A percentile compares a stretch with the other conserved stretches of the same genome.
Conservation (phyloP, 2,113 vertebrate species). For the Struthidea cinerea region DNA sequence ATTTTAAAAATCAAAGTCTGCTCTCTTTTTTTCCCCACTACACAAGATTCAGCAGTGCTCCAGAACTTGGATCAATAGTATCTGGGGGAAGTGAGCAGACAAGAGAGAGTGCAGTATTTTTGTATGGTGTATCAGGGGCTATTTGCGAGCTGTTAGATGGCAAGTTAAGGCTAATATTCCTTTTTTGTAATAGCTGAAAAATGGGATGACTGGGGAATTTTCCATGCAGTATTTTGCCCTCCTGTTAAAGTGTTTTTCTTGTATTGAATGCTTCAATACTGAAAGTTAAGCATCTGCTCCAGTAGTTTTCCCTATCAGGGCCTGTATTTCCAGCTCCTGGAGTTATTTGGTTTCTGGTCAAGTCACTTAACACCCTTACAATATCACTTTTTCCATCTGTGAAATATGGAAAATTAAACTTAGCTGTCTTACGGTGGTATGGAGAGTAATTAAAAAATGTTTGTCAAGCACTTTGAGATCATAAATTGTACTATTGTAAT, state of each 20-base stretch:
- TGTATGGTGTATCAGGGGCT: background rate
- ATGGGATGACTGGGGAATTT: background rate
- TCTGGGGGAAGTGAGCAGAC: background rate
- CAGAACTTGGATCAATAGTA: background rate
- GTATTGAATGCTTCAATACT: background rate
- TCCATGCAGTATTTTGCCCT: background rate
- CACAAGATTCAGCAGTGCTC: background rate
- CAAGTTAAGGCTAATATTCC: background rate
- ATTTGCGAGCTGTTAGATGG: background rate
- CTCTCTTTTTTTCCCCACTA: background rate
- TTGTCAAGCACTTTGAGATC: background rate
- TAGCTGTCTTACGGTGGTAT: background rate
- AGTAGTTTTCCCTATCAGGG: background rate
- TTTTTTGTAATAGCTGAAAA: background rate
- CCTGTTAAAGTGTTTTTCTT: background rate
- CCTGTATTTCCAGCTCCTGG: background rate
- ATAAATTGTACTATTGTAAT: background rate
- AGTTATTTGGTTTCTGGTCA: conserved; percentile 9
- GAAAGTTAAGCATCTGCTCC: conserved; percentile 17
- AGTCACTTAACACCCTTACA: background rate
- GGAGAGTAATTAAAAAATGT: background rate
- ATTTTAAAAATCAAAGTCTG: background rate
- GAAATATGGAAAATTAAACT: conserved; percentile 2
- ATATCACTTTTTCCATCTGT: background rate
- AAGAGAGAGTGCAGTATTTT: background rate